Evolutionary conservation across 2,113 vertebrate genomes (phyloP), one percentile per base, ranked within the genome.

Genomic region (Dryoscopus gambensis): DNA sequence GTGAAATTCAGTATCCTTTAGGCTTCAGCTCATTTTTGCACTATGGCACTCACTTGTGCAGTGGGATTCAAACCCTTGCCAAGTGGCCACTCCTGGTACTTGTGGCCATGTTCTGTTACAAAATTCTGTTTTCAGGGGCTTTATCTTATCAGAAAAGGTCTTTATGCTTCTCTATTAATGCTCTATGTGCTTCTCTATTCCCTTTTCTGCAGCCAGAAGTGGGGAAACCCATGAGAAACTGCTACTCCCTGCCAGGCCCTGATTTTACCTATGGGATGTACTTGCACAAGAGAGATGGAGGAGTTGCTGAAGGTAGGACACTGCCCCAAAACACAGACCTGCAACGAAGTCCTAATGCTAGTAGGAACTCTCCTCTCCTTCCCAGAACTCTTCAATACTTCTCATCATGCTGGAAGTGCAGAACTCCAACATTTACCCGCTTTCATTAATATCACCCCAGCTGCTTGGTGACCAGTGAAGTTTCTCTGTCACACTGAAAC

Each of bases 261-360:
- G 87, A 98, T 60, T 98, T 98, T 94, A 96, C 98, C 22, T 99
- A 98, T 0, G 98, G 99, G 23, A 90, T 97, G 35, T 97, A 96
- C 39, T 47, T 82, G 20, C 95, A 57, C 6, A 69, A 96, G 20
- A 91, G 86, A 27, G 99, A 99, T 15, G 98, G 98, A 94, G 99
- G 98, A 47, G 98, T 98, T 8, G 62, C 98, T 17, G 98, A 98
- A 98, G 98, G 99, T 99, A 97, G 69, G 97, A 17, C 80, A 84
- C 4, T 23, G 18, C 35, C 59, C 19, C 79, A 23, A 87, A 60
- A 67, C 21, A 56, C 0, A 74, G 56, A 39, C 10, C 23, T 75
- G 55, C 46, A 60, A 28, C 3, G 0, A 57, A 88, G 15, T 44
- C 67, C 80, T 63, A 16, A 35, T 19, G 20, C 57, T 35, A 18